Conservation (phyloP, 2,113 vertebrate species). For the Centropus bengalensis region DNA sequence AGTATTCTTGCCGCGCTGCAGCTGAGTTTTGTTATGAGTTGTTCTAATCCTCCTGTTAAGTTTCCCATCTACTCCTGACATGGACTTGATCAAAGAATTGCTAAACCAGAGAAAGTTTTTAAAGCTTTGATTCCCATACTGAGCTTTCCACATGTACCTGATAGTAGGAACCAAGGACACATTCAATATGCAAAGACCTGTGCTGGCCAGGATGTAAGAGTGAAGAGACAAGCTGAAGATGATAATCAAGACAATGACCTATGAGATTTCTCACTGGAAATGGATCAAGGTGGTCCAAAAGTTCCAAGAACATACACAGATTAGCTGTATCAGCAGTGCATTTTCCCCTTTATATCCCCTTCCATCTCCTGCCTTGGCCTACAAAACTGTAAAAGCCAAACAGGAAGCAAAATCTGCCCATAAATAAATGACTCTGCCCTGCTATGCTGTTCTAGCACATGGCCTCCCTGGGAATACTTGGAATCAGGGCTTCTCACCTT, state of each 20-base stretch:
- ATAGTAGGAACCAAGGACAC: background rate
- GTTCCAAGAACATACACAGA: background rate
- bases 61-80: background rate
- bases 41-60: background rate
- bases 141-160: background rate
- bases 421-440: background rate
- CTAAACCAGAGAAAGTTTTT: background rate
- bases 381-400: background rate
- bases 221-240: background rate
- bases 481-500: background rate
- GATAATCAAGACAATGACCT: background rate
- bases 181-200: background rate
- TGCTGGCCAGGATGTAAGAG: accelerated
- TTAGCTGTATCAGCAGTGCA: background rate
- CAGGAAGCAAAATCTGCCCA: background rate
- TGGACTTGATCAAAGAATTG: background rate
- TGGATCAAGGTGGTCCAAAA: background rate
- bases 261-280: background rate
- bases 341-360: background rate
- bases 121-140: background rate
- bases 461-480: background rate
- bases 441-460: accelerated
- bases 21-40: background rate
- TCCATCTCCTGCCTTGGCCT: background rate
- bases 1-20: background rate